phyloP scores from a whole-genome alignment of 2,797 vertebrate genomes.

The Galaxias olidus region DNA sequence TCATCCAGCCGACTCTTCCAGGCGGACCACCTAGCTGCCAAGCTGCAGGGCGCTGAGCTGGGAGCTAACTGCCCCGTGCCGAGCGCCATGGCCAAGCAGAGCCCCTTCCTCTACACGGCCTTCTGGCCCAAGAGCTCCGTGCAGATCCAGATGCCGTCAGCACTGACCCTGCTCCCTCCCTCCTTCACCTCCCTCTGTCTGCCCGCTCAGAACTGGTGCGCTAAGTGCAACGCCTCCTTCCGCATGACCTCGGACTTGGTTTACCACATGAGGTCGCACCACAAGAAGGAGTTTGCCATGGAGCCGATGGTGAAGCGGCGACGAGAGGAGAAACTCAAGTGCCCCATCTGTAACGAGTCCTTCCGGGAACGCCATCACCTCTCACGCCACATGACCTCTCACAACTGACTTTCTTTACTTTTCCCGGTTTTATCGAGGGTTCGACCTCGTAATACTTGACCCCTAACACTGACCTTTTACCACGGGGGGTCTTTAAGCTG shows the following conservation, averaged over 20 bases:
- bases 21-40: conserved; percentile 85
- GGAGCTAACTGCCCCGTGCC: conserved; percentile 78
- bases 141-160: conserved; percentile 92
- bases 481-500: conserved; percentile 15
- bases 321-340: conserved; percentile 96
- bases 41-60: conserved; percentile 83
- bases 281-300: conserved; percentile 95
- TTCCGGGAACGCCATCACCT: conserved; percentile 97
- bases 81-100: conserved; percentile 86
- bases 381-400: conserved; percentile 98
- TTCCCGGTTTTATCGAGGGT: no score
- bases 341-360: conserved; percentile 96
- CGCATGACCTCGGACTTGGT: conserved; percentile 98
- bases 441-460: background rate
- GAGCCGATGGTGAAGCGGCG: conserved; percentile 93
- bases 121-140: conserved; percentile 95
- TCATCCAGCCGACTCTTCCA: conserved; percentile 85
- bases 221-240: conserved; percentile 97
- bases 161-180: conserved; percentile 91
- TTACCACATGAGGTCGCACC: conserved; percentile 98
- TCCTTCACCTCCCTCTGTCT: conserved; percentile 96
- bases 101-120: conserved; percentile 90
- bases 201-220: conserved; percentile 98
- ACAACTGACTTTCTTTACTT: conserved; percentile 82
- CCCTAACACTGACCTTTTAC: background rate